phyloP scores from a whole-genome alignment of 2,113 vertebrate species.

The Ptychochromis oligacanthus region DNA sequence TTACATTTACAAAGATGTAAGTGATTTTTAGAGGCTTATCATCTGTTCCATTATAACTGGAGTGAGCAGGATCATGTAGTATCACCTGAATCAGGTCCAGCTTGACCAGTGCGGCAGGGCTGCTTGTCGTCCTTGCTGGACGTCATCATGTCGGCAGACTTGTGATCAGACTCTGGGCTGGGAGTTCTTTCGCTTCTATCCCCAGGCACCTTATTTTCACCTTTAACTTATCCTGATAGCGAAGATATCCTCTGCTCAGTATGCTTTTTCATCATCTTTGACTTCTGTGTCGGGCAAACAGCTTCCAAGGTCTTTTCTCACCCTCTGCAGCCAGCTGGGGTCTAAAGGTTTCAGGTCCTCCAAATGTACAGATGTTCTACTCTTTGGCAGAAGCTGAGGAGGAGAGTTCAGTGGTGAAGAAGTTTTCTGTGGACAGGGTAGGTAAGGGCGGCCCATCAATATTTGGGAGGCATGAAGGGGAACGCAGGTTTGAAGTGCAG shows the following conservation, averaged over 20 bases:
- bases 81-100: constrained; percentile 63
- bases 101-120: constrained; percentile 24
- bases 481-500: neutral
- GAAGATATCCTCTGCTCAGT: neutral
- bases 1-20: constrained; percentile 32
- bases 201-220: neutral
- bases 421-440: constrained; percentile 56
- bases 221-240: neutral
- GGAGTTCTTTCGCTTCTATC: neutral
- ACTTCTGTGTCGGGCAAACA: neutral
- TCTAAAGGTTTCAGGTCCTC: constrained; percentile 64
- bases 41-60: too few species aligned
- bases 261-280: neutral
- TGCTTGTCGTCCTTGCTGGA: constrained; percentile 70
- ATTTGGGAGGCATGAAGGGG: neutral
- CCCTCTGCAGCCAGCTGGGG: constrained; percentile 70
- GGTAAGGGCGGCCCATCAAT: neutral
- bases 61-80: neutral
- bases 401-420: constrained; percentile 69
- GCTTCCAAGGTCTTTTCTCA: constrained; percentile 19
- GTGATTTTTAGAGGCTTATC: neutral
- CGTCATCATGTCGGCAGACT: constrained; percentile 30
- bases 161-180: constrained; percentile 28
- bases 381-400: constrained; percentile 57
- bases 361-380: accelerated